Evolutionary conservation across 2,888 invertebrate species (phyloP).

Genomic region (Diarsia dahlii): DNA sequence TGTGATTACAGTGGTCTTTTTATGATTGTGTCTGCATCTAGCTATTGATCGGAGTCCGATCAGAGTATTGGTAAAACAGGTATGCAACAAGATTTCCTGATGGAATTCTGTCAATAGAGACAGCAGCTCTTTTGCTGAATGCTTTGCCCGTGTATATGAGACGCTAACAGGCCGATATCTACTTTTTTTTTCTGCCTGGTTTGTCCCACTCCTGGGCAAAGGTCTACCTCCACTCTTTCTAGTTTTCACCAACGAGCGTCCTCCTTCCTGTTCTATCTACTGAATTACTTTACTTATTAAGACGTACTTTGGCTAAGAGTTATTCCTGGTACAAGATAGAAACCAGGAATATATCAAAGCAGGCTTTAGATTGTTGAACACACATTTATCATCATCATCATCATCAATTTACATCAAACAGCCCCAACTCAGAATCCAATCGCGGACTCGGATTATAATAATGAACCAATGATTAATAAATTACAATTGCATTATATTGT

Average conservation of each 20-base stretch:
- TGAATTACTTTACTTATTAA: neutral
- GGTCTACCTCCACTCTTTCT: neutral
- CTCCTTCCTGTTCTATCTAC: neutral
- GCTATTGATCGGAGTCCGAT: neutral
- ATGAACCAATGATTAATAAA: slow-evolving; percentile 27
- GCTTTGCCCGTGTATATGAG: neutral
- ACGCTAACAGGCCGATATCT: neutral
- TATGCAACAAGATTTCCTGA: neutral
- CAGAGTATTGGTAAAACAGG: too few species aligned
- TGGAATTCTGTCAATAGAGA: neutral
- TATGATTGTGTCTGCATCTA: neutral
- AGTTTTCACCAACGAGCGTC: neutral
- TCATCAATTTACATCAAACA: neutral
- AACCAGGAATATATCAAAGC: neutral
- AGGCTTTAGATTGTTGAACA: neutral
- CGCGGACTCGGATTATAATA: slow-evolving; percentile 21
- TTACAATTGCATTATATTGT: slow-evolving; percentile 33
- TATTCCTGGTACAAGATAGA: neutral
- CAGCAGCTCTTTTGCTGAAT: neutral
- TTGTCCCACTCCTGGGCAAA: neutral
- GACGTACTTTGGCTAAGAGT: neutral
- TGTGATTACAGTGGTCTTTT: neutral
- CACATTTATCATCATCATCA: too few species aligned
- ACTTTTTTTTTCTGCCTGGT: neutral
- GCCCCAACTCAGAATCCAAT: slow-evolving; percentile 7